phyloP scores from a whole-genome alignment of 2,797 vertebrate species.

The Botia kubotai region DNA sequence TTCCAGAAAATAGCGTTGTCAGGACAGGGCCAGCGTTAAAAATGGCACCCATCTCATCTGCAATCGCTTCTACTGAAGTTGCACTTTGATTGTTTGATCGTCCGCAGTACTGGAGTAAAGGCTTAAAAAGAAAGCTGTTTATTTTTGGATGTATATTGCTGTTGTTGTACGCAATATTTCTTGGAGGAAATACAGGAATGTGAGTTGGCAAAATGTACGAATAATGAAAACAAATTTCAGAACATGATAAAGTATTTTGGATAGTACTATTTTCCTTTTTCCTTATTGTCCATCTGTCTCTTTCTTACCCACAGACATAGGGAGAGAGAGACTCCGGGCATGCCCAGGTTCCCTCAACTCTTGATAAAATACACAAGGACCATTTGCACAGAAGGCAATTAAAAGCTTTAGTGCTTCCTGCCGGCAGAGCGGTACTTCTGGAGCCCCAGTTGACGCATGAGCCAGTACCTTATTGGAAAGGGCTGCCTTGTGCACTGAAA shows the following conservation, averaged over 20 bases:
- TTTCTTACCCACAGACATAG: constrained; percentile 49
- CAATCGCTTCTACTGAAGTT: constrained; percentile 82
- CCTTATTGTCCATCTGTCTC: constrained; percentile 48
- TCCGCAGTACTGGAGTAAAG: constrained; percentile 72
- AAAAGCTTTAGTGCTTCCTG: constrained; percentile 99
- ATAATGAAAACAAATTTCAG: constrained; percentile 1
- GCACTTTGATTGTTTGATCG: constrained; percentile 83
- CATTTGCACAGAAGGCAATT: constrained; percentile 99
- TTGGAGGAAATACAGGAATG: background rate
- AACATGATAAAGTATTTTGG: background rate
- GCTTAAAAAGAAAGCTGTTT: constrained; percentile 40
- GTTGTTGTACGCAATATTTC: constrained; percentile 21
- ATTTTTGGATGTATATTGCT: constrained; percentile 42
- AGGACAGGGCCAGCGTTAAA: constrained; percentile 81
- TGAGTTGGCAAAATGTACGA: background rate
- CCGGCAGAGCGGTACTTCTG: constrained; percentile 96
- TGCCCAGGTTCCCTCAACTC: constrained; percentile 75
- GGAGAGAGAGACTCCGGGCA: constrained; percentile 64
- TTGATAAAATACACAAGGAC: constrained; percentile 85
- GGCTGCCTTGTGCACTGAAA: constrained; percentile 88
- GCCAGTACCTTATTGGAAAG: constrained; percentile 93
- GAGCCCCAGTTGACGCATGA: constrained; percentile 93
- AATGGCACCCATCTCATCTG: constrained; percentile 80
- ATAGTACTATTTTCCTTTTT: constrained; percentile 9
- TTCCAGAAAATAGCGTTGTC: constrained; percentile 86